A percentile compares a stretch with the other conserved stretches of the same genome.
phyloP scores from a whole-genome alignment of 2,797 vertebrate species.

The Poeciliopsis gracilis region DNA sequence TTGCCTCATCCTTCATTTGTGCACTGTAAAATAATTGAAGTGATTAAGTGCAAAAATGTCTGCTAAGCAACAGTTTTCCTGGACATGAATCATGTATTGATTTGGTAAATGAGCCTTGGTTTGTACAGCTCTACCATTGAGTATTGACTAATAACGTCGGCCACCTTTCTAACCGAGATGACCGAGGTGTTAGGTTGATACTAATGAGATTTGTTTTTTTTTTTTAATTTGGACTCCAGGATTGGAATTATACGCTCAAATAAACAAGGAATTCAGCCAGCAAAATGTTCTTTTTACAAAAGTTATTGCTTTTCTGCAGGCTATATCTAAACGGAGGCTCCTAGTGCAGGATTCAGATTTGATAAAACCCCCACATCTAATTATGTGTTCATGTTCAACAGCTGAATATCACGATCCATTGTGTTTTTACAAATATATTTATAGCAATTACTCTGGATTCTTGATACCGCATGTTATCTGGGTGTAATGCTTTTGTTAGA shows the following conservation, averaged over 20 bases:
- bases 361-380: constrained; percentile 1
- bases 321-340: not conserved
- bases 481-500: constrained; percentile 11
- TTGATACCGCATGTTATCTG: not conserved
- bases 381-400: constrained; percentile 1
- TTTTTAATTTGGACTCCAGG: not conserved
- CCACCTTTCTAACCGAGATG: not conserved
- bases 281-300: not conserved
- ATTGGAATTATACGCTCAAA: not conserved
- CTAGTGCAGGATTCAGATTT: constrained; percentile 4
- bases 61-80: not conserved
- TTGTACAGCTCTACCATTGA: not conserved
- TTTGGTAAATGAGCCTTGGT: not conserved
- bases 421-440: constrained; percentile 5
- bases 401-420: not conserved
- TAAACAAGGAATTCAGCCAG: not conserved
- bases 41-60: not conserved
- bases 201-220: not conserved
- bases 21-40: not conserved
- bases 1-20: not conserved
- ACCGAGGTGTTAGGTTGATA: not conserved
- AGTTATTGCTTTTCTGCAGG: not conserved
- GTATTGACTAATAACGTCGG: not conserved
- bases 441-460: constrained; percentile 12
- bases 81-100: not conserved